phyloP scores from a whole-genome alignment of 2,797 vertebrate species.

The Anableps anableps region DNA sequence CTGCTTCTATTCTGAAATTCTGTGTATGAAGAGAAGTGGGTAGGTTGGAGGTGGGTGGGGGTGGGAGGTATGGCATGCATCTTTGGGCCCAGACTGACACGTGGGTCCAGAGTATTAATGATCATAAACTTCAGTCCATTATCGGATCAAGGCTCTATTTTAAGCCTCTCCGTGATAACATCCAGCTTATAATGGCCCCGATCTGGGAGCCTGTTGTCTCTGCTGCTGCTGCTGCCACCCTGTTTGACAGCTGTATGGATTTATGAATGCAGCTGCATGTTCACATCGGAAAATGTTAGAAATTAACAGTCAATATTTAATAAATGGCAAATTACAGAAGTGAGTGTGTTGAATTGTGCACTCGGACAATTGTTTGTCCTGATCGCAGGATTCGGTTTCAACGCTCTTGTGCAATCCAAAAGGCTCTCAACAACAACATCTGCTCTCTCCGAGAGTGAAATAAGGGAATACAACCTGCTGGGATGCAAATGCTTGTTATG shows the following conservation, averaged over 20 bases:
- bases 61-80: conserved; percentile 4
- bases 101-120: conserved; percentile 70
- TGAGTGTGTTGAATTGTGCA: not conserved
- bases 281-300: not conserved
- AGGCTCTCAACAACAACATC: conserved; percentile 63
- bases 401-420: conserved; percentile 48
- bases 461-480: conserved; percentile 40
- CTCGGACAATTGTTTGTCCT: conserved; percentile 27
- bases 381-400: conserved; percentile 50
- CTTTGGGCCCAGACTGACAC: conserved; percentile 45
- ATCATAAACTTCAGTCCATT: conserved; percentile 75
- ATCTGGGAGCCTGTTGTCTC: conserved; percentile 41
- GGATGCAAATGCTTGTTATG: conserved; percentile 43
- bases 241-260: conserved; percentile 27
- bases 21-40: conserved; percentile 6
- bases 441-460: conserved; percentile 40
- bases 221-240: conserved; percentile 13
- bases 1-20: conserved; percentile 1
- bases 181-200: conserved; percentile 60
- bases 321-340: not conserved
- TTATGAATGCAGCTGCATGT: conserved; percentile 26
- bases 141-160: conserved; percentile 73
- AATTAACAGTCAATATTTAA: not conserved
- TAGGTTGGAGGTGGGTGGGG: not conserved
- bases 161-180: conserved; percentile 62